Evolutionary conservation across 2,113 vertebrate species (phyloP).

Genomic region (Vulpes vulpes): DNA sequence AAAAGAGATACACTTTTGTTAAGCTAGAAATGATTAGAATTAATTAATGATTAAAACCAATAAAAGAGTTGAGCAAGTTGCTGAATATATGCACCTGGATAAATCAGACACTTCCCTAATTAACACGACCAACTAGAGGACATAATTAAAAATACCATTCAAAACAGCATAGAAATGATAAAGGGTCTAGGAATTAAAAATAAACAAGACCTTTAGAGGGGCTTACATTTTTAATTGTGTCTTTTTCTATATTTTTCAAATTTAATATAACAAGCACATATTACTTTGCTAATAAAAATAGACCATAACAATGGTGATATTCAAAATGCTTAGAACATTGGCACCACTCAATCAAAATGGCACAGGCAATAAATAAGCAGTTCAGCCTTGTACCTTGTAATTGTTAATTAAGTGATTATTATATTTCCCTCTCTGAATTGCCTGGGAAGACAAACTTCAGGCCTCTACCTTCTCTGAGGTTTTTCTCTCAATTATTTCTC

Average conservation of each 20-base stretch:
- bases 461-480: not conserved
- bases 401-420: not conserved
- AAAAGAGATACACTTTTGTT: not conserved
- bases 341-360: not conserved
- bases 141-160: not conserved
- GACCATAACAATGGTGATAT: not conserved
- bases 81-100: not conserved
- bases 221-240: not conserved
- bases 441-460: not conserved
- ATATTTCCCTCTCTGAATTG: not conserved
- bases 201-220: not conserved
- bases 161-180: not conserved
- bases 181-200: conserved; percentile 12
- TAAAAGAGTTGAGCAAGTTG: not conserved
- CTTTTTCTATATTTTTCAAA: conserved; percentile 15
- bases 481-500: conserved; percentile 10
- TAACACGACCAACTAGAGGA: not conserved
- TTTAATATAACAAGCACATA: not conserved
- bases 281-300: not conserved
- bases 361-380: not conserved
- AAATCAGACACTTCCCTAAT: not conserved
- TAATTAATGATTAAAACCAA: conserved; percentile 32
- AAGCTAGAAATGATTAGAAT: not conserved
- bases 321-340: not conserved
- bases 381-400: not conserved